Percentiles rank a stretch among this genome's conserved stretches.
These are phyloP conservation scores for Antechinus flavipes DNA, from an alignment of 2,113 vertebrate species.

Conservation along the genomic window DNA sequence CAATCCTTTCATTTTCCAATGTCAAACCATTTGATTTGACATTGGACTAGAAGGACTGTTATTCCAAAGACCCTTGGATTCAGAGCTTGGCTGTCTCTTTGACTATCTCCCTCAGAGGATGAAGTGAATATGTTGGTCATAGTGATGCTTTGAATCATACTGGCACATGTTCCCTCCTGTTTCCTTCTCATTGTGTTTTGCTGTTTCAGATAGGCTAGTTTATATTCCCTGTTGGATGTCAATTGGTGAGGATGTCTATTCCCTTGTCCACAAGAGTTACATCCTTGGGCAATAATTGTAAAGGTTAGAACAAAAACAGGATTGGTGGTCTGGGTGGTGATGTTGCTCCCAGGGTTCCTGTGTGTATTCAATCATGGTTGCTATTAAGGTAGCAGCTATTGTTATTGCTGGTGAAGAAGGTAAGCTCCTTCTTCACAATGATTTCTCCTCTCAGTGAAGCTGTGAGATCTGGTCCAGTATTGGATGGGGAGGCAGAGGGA, in stretches of 20 bases:
- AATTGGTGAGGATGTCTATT: background rate
- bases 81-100: background rate
- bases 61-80: background rate
- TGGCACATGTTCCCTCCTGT: background rate
- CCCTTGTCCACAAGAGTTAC: background rate
- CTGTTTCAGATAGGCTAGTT: background rate
- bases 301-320: background rate
- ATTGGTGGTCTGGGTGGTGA: background rate
- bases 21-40: background rate
- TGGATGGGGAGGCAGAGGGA: too few species aligned
- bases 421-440: too few species aligned
- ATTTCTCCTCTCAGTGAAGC: background rate
- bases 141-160: background rate
- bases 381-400: background rate
- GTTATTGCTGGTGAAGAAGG: background rate
- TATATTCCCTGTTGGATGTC: background rate
- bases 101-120: background rate
- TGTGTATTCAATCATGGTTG: background rate
- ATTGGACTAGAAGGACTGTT: background rate
- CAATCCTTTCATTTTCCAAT: background rate
- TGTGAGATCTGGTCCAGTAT: background rate
- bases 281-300: background rate
- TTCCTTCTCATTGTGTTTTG: background rate
- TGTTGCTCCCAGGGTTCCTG: background rate
- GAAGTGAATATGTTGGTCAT: background rate